Base-by-base conservation (phyloP, 2,888 invertebrate species). In the Phengaris arion region DNA sequence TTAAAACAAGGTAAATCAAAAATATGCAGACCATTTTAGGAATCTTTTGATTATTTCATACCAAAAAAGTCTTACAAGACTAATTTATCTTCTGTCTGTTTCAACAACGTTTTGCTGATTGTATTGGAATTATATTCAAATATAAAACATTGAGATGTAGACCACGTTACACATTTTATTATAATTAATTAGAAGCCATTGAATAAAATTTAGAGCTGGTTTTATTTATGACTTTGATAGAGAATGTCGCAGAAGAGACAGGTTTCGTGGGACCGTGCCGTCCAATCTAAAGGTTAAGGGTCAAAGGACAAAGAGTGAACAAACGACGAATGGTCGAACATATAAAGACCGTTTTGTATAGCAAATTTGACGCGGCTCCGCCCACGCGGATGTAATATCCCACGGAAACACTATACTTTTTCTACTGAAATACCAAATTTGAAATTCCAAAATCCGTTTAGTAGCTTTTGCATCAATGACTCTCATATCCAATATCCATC, bases 241-340 rank as follows among this genome's bases (percentile, higher is more conserved):
- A 13, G 35, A 64, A 64, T 64, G 64, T 45, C 64, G 64, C 64
- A 45, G 12, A 64, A 64, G 35, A 12, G 12, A 64, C 64, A 64
- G 64, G 64, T 64, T 64, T 45, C 64, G 64, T 64, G 64, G 35
- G 64, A 64, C 12, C 64, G 35, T 2, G 35, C 35, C 64, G 0
- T 59, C 15, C 22, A n/a, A 45, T 8, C 10, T 7, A 64, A 64
- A 64, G 64, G 64, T 64, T 6, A 64, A 13, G 35, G 35, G 35
- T 64, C 35, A 64, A 35, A 64, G 35, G 64, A 35, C 35, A 64
- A 35, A 64, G 64, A 35, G 64, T 64, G 12, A 64, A 64, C 64
- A 13, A 45, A 64, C 64, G 64, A 12, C 64, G 35, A 45, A 6
- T 12, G 12, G 64, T 45, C 64, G 35, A 35, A 64, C 35, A 10